Base-by-base conservation (phyloP, 2,113 vertebrate species). In the Sorex fumeus region DNA sequence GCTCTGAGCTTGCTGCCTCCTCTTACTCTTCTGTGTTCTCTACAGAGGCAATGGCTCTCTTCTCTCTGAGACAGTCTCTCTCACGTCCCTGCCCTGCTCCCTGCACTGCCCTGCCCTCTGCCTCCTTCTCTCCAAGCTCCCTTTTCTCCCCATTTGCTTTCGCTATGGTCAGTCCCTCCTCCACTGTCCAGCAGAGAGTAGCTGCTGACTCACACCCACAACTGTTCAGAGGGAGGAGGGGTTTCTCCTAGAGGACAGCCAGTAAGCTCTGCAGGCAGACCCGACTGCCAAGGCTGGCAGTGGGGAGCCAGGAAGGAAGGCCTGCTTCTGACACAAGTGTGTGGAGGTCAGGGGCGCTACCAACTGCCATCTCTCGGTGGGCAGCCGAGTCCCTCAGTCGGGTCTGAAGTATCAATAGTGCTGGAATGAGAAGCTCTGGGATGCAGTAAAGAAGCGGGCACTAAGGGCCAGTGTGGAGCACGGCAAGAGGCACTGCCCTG, bases 71-170 rank as follows among this genome's bases (percentile, higher is more conserved):
- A 34, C 7, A 27, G 30, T 28, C 3, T 3, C 23, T 6, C 47
- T 0, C 0, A 19, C 9, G 45, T 2, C 4, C 32, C 0, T 0
- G 25, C 21, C 57, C 4, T 1, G 23, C 23, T 18, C 45, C 28
- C 7, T 21, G 32, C 18, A 53, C 0, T 69, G 28, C 32, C 12
- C 62, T 92, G 62, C n/a, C 50, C 36, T 45, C 34, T 36, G 50
- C 88, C 50, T 53, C 19, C 62, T 86, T 57, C 89, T 60, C 43
- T 74, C 74, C 19, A 60, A 88, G 34, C 64, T 78, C 60, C 57
- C 18, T 57, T 57, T 57, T 57, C 53, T 86, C 85, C 36, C 25
- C 23, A 72, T 91, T 72, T n/a, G 43, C 30, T 43, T 93, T 75
- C 83, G 12, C 30, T 71, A 27, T 23, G 8, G 16, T 83, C 53